Conservation (phyloP, 2,888 invertebrate genomes). For the Drosophila testacea region DNA sequence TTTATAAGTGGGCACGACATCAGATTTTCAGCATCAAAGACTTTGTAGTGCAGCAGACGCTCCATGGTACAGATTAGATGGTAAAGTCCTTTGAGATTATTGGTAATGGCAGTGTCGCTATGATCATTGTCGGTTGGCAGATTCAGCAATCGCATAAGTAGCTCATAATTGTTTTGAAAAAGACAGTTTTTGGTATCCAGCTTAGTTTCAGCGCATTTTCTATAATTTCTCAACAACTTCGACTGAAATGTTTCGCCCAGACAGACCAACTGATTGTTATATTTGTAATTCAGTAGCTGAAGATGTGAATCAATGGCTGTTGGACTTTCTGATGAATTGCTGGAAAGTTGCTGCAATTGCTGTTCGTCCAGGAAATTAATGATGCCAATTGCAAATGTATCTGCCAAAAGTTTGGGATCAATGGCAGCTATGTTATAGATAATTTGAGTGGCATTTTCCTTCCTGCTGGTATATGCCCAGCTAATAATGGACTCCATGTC, state of each 20-base stretch:
- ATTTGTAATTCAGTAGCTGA: conserved; percentile 71
- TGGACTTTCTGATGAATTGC: background rate
- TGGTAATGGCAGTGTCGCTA: conserved; percentile 54
- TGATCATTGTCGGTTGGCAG: conserved; percentile 64
- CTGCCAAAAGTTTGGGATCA: conserved; percentile 72
- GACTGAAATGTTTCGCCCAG: conserved; percentile 55
- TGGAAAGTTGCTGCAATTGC: conserved; percentile 34
- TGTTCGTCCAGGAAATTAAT: conserved; percentile 80
- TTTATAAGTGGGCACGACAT: conserved; percentile 81
- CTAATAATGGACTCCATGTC: conserved; percentile 66
- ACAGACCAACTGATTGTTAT: conserved; percentile 77
- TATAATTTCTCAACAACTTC: background rate
- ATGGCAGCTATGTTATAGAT: conserved; percentile 77
- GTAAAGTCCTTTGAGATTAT: conserved; percentile 68
- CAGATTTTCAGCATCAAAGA: conserved; percentile 66
- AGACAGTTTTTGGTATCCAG: conserved; percentile 67
- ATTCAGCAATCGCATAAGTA: no score
- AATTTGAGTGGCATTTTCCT: conserved; percentile 66
- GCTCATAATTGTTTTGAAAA: conserved; percentile 80
- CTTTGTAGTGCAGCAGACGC: conserved; percentile 73
- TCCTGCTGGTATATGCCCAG: conserved; percentile 74
- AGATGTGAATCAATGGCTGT: conserved; percentile 5
- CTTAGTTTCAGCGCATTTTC: background rate
- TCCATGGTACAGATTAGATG: conserved; percentile 72
- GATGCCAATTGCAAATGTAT: conserved; percentile 80